Evolutionary conservation across 1,140 invertebrate species (phyloP).

Genomic region (Papilio helenus): DNA sequence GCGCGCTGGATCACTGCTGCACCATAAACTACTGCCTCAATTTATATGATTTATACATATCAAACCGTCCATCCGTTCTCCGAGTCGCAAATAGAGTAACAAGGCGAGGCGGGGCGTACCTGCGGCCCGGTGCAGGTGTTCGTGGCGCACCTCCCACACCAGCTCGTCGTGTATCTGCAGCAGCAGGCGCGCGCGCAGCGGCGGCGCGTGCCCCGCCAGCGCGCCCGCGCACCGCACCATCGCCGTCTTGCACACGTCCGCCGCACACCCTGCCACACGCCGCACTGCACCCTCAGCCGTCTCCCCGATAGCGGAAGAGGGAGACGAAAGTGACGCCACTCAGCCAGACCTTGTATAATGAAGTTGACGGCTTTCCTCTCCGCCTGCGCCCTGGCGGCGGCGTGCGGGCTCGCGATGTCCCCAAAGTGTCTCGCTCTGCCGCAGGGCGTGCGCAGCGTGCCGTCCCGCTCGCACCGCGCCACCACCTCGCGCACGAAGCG

Average conservation of each 20-base stretch:
- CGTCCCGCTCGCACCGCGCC: constrained; percentile 58
- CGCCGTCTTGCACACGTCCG: constrained; percentile 85
- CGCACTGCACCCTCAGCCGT: too few species aligned
- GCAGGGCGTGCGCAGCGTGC: constrained; percentile 78
- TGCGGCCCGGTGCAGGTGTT: constrained; percentile 52
- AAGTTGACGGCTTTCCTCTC: constrained; percentile 85
- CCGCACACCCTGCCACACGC: constrained; percentile 81
- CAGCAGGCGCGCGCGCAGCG: constrained; percentile 63
- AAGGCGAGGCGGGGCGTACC: constrained; percentile 46
- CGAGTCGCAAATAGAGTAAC: too few species aligned
- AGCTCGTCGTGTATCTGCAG: constrained; percentile 86
- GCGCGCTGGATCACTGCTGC: constrained; percentile 48
- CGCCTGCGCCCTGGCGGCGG: constrained; percentile 72
- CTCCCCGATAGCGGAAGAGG: neutral
- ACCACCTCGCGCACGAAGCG: constrained; percentile 77
- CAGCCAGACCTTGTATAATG: constrained; percentile 82
- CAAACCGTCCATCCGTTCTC: too few species aligned
- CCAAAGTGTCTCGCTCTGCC: constrained; percentile 78
- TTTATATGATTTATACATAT: too few species aligned
- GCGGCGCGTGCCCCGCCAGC: constrained; percentile 57
- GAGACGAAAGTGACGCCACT: neutral
- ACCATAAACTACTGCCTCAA: too few species aligned
- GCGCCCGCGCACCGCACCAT: constrained; percentile 77
- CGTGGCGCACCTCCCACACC: constrained; percentile 80
- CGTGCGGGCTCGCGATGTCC: constrained; percentile 69